A percentile compares a stretch with the other conserved stretches of the same genome.
Evolutionary conservation across 1,140 invertebrate species (phyloP).

Genomic region (Panagrolaimus sp.): DNA sequence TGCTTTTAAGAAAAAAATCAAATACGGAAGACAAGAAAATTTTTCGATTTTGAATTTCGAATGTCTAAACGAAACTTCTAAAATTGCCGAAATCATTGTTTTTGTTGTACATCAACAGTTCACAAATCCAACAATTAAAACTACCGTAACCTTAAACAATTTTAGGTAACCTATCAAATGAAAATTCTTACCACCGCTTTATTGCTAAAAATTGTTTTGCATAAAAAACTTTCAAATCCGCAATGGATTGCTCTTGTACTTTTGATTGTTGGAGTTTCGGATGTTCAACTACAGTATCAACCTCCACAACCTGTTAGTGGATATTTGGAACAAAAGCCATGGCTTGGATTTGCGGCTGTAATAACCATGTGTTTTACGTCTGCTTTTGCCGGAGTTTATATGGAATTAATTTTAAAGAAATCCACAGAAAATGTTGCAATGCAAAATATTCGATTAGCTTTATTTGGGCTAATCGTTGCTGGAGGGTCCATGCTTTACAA

Average conservation of each 20-base stretch:
- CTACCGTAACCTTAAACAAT: not conserved
- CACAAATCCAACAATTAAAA: too few relatives aligned
- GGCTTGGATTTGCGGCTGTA: not conserved
- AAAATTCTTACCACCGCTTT: conserved; percentile 63
- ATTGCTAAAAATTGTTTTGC: conserved; percentile 60
- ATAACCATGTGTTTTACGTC: conserved; percentile 8
- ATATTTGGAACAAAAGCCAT: conserved; percentile 11
- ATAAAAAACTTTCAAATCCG: conserved; percentile 48
- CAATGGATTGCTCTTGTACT: conserved; percentile 26
- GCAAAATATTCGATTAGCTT: conserved; percentile 65
- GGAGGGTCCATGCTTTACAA: conserved; percentile 34
- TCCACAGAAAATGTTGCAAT: conserved; percentile 63
- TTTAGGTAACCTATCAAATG: conserved; percentile 62
- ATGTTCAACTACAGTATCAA: conserved; percentile 19
- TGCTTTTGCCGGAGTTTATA: conserved; percentile 64
- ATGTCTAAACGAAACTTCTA: too few relatives aligned
- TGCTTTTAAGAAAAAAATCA: too few relatives aligned
- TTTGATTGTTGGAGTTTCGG: conserved; percentile 8
- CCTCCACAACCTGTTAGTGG: not conserved
- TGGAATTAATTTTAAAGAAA: conserved; percentile 67
- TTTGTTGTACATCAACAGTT: too few relatives aligned
- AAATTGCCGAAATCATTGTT: too few relatives aligned
- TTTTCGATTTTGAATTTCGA: too few relatives aligned
- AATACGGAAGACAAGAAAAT: too few relatives aligned
- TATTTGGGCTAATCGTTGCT: not conserved